These are phyloP conservation scores for Coryphaenoides rupestris DNA, from an alignment of 2,113 vertebrate species.

Conservation along the genomic window DNA sequence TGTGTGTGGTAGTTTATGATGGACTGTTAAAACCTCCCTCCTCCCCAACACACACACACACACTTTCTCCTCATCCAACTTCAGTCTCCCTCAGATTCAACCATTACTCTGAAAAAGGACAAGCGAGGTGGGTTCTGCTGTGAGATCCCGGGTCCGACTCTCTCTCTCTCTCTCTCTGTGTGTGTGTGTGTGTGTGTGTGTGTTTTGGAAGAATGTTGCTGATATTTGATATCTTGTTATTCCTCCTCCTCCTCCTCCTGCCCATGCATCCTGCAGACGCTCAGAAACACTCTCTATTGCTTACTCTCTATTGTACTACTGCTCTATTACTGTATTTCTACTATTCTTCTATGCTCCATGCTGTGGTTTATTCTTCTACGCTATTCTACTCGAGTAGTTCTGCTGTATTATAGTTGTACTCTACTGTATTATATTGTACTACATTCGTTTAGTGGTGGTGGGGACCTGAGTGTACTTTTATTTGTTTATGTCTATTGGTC, in stretches of 20 bases:
- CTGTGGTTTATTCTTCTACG: too few species aligned
- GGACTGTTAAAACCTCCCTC: conserved; percentile 23
- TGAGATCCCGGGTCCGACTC: too few species aligned
- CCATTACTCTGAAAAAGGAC: conserved; percentile 51
- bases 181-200: conserved; percentile 2
- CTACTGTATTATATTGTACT: too few species aligned
- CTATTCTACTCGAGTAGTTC: too few species aligned
- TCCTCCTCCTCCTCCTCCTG: not conserved
- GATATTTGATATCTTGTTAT: conserved; percentile 27
- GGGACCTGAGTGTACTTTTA: too few species aligned
- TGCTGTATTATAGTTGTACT: too few species aligned
- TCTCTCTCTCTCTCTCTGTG: too few species aligned
- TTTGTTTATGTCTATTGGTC: too few species aligned
- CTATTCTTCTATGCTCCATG: too few species aligned
- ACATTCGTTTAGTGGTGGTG: too few species aligned
- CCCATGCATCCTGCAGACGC: not conserved
- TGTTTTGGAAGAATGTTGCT: conserved; percentile 4
- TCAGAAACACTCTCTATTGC: not conserved
- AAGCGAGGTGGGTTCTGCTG: conserved; percentile 59
- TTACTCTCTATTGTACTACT: conserved; percentile 1
- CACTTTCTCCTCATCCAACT: too few species aligned
- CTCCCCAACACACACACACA: not conserved
- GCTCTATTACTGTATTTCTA: too few species aligned
- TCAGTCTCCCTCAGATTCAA: conserved; percentile 35
- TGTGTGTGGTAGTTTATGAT: conserved; percentile 47